Conservation (phyloP, 2,113 vertebrate species). For the Gavia stellata region DNA sequence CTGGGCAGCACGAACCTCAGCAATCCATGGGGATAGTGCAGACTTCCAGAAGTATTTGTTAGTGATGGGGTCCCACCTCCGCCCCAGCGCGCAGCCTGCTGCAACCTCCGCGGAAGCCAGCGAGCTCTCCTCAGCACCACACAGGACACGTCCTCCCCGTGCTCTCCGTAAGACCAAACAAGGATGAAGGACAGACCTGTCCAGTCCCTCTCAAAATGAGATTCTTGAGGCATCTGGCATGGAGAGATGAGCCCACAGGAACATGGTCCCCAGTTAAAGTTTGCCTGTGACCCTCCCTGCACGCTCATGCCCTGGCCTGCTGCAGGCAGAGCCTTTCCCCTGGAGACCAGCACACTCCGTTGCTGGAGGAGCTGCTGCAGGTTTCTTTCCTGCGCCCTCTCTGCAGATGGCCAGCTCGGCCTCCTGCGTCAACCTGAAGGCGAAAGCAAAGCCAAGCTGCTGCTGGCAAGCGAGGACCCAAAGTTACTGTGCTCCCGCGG, state of each 20-base stretch:
- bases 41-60: not conserved
- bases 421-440: not conserved
- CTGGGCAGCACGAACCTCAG: conserved; percentile 29
- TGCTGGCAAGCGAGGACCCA: no score
- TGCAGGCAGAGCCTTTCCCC: not conserved
- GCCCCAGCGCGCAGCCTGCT: not conserved
- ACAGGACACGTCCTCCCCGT: not conserved
- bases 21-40: not conserved
- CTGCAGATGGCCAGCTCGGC: not conserved
- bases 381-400: not conserved
- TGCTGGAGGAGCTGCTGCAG: not conserved
- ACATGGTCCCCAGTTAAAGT: fast-evolving
- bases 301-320: fast-evolving
- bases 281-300: not conserved
- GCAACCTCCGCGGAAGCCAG: not conserved
- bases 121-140: not conserved
- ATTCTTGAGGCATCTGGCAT: not conserved
- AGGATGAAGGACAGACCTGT: not conserved
- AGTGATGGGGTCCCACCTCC: not conserved
- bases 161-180: not conserved
- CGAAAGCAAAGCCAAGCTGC: not conserved
- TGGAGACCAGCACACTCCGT: fast-evolving
- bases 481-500: not conserved
- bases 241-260: not conserved
- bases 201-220: not conserved